Conservation (phyloP, 2,797 vertebrate genomes). For the Galaxias olidus region DNA sequence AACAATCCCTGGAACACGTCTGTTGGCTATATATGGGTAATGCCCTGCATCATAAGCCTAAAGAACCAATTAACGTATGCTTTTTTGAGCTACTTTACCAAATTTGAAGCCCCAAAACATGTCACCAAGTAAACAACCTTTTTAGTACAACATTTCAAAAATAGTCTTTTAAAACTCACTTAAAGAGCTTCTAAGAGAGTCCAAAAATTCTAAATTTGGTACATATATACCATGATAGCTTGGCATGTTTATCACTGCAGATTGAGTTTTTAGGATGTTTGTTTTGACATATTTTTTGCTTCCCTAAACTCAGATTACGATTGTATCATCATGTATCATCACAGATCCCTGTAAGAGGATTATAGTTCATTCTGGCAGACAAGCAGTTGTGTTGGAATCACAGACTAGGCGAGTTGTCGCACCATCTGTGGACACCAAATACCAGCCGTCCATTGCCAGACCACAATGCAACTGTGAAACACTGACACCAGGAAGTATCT, state of each 20-base stretch:
- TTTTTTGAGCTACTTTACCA: neutral
- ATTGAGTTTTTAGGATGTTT: constrained; percentile 40
- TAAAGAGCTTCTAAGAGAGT: constrained; percentile 6
- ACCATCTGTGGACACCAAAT: constrained; percentile 62
- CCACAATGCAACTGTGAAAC: constrained; percentile 40
- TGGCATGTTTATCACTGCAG: constrained; percentile 23
- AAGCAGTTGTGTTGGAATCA: constrained; percentile 54
- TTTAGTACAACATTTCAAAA: no score
- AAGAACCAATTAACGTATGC: constrained; percentile 19
- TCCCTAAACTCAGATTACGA: constrained; percentile 51
- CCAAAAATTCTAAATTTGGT: constrained; percentile 22
- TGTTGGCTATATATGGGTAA: constrained; percentile 46
- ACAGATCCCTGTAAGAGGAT: constrained; percentile 65
- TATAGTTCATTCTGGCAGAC: constrained; percentile 50
- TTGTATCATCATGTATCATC: constrained; percentile 63
- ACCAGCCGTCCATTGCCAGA: constrained; percentile 49
- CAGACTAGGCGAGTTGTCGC: constrained; percentile 42
- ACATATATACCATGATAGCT: constrained; percentile 19
- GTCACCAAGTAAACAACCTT: no score
- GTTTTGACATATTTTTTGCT: constrained; percentile 49
- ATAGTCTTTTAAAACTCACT: no score
- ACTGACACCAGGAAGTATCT: constrained; percentile 14
- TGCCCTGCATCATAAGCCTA: constrained; percentile 10
- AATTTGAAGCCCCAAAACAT: no score
- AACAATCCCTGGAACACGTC: constrained; percentile 51